Conservation (phyloP, 2,797 vertebrate genomes). For the Poeciliopsis infans region DNA sequence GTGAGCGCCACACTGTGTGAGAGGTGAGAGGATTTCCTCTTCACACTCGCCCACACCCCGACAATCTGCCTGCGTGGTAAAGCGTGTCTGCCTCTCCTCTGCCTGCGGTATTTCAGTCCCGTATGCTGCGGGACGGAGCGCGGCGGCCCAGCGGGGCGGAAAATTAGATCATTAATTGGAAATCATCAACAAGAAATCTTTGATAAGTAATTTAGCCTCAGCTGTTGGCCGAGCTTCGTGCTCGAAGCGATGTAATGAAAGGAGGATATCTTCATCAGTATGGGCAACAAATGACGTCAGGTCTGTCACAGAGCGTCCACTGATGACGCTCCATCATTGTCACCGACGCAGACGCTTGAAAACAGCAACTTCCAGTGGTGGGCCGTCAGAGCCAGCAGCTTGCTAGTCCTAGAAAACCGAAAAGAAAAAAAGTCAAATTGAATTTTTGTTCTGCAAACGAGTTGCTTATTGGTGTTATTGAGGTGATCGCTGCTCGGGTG, state of each 20-base stretch:
- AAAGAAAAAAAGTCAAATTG: too few relatives aligned
- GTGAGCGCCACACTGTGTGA: conserved; percentile 3
- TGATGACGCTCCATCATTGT: neutral
- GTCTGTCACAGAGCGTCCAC: neutral
- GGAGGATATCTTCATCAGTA: neutral
- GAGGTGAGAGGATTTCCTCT: conserved; percentile 18
- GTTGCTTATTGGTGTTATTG: too few relatives aligned
- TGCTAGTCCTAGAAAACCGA: neutral
- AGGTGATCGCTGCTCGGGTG: too few relatives aligned
- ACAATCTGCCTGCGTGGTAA: conserved; percentile 70
- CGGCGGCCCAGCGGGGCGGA: conserved; percentile 72
- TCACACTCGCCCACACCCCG: conserved; percentile 21
- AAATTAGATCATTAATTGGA: conserved; percentile 82
- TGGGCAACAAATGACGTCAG: conserved; percentile 9
- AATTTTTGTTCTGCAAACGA: too few relatives aligned
- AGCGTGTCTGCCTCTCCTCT: conserved; percentile 58
- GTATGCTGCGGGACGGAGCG: conserved; percentile 66
- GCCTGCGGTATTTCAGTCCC: conserved; percentile 68
- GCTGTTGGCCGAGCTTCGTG: conserved; percentile 33
- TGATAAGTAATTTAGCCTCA: conserved; percentile 73
- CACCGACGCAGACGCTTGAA: neutral
- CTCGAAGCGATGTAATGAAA: conserved; percentile 36
- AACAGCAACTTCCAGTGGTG: neutral
- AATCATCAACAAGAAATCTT: conserved; percentile 76
- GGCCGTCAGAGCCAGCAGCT: too few relatives aligned